Conservation (phyloP, 2,888 invertebrate genomes). For the Lithophane semibrunnea region DNA sequence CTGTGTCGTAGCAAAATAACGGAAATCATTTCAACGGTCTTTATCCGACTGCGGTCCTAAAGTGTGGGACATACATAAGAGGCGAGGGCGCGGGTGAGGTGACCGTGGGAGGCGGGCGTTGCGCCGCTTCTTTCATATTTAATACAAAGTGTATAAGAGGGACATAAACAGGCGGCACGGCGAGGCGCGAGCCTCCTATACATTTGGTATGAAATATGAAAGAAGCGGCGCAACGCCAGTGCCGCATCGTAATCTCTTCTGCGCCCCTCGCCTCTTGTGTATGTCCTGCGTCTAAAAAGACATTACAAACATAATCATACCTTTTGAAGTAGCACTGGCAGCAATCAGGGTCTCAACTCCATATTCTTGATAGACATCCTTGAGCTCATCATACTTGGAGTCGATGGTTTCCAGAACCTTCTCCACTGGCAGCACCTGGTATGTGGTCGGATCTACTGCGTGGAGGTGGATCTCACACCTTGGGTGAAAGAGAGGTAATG, state of each 20-base stretch:
- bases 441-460: constrained; percentile 93
- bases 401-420: constrained; percentile 95
- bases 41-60: neutral
- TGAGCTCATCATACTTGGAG: constrained; percentile 95
- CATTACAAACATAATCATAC: constrained; percentile 64
- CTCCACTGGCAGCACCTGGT: constrained; percentile 94
- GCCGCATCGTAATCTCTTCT: no score
- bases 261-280: no score
- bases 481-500: neutral
- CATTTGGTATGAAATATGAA: no score
- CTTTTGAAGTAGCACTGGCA: constrained; percentile 84
- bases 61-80: no score
- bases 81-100: no score
- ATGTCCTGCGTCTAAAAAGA: no score
- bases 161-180: no score
- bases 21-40: neutral
- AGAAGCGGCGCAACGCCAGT: no score
- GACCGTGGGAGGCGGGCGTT: no score
- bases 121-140: no score
- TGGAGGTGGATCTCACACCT: constrained; percentile 97
- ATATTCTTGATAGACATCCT: constrained; percentile 90
- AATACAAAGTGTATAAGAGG: no score
- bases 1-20: neutral
- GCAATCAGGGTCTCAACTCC: constrained; percentile 87
- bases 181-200: no score